Percentiles rank a stretch among this genome's conserved stretches.
These are phyloP conservation scores for Hozukius guyotensis DNA, from an alignment of 2,797 vertebrate genomes.

Conservation along the genomic window DNA sequence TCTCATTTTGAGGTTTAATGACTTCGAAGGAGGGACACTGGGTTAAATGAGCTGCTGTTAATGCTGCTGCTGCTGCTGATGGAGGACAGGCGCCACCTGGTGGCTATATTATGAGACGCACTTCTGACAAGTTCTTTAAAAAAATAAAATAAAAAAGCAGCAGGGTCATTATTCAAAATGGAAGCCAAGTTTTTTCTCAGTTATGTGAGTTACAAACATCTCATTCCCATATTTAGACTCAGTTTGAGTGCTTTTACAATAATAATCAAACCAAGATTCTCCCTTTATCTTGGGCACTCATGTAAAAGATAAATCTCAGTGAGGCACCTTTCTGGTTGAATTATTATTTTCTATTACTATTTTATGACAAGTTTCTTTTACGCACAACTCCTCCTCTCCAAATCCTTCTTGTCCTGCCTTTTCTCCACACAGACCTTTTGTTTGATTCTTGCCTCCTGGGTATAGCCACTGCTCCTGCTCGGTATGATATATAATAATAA, in stretches of 20 bases:
- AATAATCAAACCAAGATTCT: background rate
- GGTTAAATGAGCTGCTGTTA: background rate
- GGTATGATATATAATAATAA: constrained; percentile 47
- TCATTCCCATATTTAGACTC: background rate
- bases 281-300: too few species aligned
- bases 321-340: background rate
- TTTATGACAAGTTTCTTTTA: background rate
- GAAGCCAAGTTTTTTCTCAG: background rate
- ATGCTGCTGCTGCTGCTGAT: background rate
- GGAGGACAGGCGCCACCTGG: constrained; percentile 65
- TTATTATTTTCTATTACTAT: background rate
- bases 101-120: constrained; percentile 13
- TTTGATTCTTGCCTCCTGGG: constrained; percentile 29
- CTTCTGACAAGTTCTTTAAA: background rate
- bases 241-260: background rate
- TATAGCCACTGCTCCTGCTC: constrained; percentile 1
- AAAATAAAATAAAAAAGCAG: background rate
- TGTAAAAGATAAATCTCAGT: background rate
- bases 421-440: constrained; percentile 10
- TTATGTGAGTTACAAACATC: background rate
- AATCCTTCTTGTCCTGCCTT: background rate
- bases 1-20: background rate
- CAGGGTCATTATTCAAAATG: constrained; percentile 12
- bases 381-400: background rate
- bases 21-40: background rate